Conservation (phyloP, 1,140 invertebrate genomes). For the Heliconius nattereri region DNA sequence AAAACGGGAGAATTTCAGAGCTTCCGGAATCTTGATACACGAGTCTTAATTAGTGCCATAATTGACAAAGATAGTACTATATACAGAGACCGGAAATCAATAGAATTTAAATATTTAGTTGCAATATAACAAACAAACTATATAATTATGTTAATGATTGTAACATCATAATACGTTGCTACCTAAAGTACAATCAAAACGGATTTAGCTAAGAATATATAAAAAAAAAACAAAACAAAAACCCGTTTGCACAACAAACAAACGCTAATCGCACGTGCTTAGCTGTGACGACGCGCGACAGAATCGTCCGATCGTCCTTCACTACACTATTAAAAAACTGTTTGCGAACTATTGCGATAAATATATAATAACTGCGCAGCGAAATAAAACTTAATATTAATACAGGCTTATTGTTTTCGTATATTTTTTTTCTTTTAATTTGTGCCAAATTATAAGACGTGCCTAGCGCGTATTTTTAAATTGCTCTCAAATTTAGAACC, state of each 20-base stretch:
- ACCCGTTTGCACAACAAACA: constrained; percentile 27
- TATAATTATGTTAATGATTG: neutral
- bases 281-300: constrained; percentile 46
- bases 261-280: constrained; percentile 39
- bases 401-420: constrained; percentile 29
- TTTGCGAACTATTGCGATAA: constrained; percentile 41
- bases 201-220: neutral
- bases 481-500: too few species aligned
- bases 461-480: too few species aligned
- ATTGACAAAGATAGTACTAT: too few species aligned
- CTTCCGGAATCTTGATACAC: too few species aligned
- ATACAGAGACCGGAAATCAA: too few species aligned
- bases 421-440: neutral
- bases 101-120: too few species aligned
- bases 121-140: neutral
- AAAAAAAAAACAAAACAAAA: constrained; percentile 15
- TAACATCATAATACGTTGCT: neutral
- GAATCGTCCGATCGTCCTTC: constrained; percentile 53
- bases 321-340: constrained; percentile 53
- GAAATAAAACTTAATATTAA: constrained; percentile 18
- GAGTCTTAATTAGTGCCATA: too few species aligned
- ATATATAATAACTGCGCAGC: constrained; percentile 39
- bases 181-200: neutral
- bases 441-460: neutral
- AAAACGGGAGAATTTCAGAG: too few species aligned